Percentiles rank a stretch among this genome's conserved stretches.
phyloP scores from a whole-genome alignment of 2,113 vertebrate genomes.

The Strix aluco region DNA sequence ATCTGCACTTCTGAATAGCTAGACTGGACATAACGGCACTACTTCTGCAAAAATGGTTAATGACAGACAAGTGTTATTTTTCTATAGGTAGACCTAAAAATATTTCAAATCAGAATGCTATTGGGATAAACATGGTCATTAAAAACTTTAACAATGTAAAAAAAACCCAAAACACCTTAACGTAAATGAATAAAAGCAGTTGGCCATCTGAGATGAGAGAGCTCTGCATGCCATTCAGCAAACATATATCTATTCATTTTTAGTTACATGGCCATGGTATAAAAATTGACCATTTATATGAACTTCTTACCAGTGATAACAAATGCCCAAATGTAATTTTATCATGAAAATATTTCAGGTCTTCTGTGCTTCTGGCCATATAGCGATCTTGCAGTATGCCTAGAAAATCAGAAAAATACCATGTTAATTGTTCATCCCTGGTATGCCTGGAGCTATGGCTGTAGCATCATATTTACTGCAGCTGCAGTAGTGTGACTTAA shows the following conservation, averaged over 20 bases:
- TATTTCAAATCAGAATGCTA: neutral
- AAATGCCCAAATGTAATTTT: neutral
- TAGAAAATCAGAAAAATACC: neutral
- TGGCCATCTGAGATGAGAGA: neutral
- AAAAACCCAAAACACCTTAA: neutral
- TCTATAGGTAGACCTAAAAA: neutral
- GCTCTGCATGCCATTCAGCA: rapidly evolving
- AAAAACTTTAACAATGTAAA: neutral
- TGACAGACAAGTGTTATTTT: neutral
- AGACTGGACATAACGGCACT: neutral
- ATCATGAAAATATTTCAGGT: neutral
- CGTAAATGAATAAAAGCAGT: neutral
- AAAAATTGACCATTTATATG: neutral
- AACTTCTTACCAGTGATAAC: neutral
- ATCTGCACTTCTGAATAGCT: neutral
- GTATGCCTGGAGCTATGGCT: neutral
- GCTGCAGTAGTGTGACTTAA: neutral
- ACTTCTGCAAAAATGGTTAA: neutral
- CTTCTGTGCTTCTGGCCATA: neutral
- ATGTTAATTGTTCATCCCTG: neutral
- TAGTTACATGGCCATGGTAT: neutral
- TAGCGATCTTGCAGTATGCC: neutral
- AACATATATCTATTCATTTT: neutral
- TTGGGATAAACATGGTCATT: neutral
- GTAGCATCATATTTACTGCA: neutral